Evolutionary conservation across 2,113 vertebrate genomes (phyloP).

Genomic region (Anguilla rostrata): DNA sequence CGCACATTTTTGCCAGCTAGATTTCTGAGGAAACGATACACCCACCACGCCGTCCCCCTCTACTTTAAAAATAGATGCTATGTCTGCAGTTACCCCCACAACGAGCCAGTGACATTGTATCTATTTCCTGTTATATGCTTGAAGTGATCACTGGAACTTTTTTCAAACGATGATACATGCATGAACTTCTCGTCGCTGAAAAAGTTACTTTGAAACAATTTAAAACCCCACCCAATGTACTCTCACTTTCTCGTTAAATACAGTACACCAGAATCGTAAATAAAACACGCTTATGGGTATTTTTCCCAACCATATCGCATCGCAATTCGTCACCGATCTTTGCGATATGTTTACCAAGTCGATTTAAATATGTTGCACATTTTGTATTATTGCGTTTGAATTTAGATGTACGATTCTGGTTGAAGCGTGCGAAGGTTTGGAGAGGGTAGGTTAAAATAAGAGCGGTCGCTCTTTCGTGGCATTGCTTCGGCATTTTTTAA

Average conservation of each 20-base stretch:
- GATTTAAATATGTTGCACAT: slow-evolving; percentile 57
- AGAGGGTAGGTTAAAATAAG: slow-evolving; percentile 30
- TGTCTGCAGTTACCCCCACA: slow-evolving; percentile 71
- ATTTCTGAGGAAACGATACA: slow-evolving; percentile 77
- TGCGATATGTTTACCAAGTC: slow-evolving; percentile 64
- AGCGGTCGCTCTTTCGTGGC: slow-evolving; percentile 54
- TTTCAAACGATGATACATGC: slow-evolving; percentile 68
- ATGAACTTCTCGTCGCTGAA: slow-evolving; percentile 65
- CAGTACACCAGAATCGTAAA: slow-evolving; percentile 43
- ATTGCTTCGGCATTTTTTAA: slow-evolving; percentile 60
- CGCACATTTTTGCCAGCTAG: slow-evolving; percentile 74
- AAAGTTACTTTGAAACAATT: slow-evolving; percentile 75
- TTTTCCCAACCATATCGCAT: slow-evolving; percentile 60
- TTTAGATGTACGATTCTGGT: slow-evolving; percentile 58
- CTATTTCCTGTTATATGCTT: slow-evolving; percentile 43
- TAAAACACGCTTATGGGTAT: slow-evolving; percentile 51
- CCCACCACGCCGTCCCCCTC: slow-evolving; percentile 73
- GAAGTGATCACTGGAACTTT: slow-evolving; percentile 46
- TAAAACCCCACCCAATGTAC: slow-evolving; percentile 58
- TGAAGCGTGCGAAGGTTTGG: slow-evolving; percentile 36
- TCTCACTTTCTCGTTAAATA: slow-evolving; percentile 66
- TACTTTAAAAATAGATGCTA: slow-evolving; percentile 57
- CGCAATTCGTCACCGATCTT: slow-evolving; percentile 73
- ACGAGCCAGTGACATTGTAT: slow-evolving; percentile 71
- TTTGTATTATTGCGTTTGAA: slow-evolving; percentile 63